These are phyloP conservation scores for Microdon myrmicae DNA, from an alignment of 2,888 invertebrate genomes.

Conservation along the genomic window DNA sequence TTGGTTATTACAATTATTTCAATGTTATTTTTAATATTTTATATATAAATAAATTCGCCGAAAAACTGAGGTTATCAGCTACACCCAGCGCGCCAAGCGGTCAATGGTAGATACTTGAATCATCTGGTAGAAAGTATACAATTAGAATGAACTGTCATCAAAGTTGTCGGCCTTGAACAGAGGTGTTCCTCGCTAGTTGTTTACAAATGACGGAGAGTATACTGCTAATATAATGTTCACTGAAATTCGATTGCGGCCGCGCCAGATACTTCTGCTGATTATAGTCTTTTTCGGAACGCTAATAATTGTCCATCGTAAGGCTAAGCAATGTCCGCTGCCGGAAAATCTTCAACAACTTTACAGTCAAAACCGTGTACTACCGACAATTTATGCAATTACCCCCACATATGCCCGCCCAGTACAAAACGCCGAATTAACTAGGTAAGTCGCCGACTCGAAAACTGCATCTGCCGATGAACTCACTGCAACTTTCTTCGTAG, in stretches of 20 bases:
- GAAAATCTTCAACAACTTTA: constrained; percentile 60
- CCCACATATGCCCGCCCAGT: constrained; percentile 89
- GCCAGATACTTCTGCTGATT: constrained; percentile 62
- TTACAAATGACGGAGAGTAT: no score
- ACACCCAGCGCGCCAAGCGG: no score
- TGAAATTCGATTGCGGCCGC: constrained; percentile 63
- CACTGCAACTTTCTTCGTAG: constrained; percentile 65
- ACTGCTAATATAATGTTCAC: no score
- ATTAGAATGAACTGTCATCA: no score
- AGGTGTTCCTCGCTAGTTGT: no score
- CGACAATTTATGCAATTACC: constrained; percentile 89
- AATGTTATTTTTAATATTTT: no score
- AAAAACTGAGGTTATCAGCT: no score
- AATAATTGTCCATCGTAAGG: constrained; percentile 62
- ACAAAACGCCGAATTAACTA: constrained; percentile 93
- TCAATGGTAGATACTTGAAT: no score
- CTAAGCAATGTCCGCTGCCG: constrained; percentile 61
- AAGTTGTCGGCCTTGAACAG: no score
- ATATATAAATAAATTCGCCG: no score
- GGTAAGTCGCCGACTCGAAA: constrained; percentile 67
- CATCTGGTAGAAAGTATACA: no score
- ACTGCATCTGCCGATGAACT: neutral
- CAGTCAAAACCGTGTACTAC: constrained; percentile 61
- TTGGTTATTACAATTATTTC: no score
- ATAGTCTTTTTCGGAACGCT: constrained; percentile 60